Conservation (phyloP, 2,113 vertebrate species). For the Colossoma macropomum region DNA sequence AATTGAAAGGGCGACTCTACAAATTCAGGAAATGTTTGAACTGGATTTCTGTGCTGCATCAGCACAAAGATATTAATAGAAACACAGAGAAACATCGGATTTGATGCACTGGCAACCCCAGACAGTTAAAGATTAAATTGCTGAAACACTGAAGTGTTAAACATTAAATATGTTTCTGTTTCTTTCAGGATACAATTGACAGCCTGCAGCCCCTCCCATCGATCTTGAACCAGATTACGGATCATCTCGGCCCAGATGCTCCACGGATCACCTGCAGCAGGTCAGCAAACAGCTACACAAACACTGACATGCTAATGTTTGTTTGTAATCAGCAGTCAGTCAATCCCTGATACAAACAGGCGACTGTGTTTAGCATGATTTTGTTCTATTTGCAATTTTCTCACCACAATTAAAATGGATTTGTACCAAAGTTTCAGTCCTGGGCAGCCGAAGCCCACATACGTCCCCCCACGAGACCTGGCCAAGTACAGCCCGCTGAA, state of each 20-base stretch:
- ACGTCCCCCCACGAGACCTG: slow-evolving; percentile 83
- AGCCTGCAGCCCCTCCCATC: slow-evolving; percentile 87
- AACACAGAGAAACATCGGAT: no score
- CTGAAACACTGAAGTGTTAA: no score
- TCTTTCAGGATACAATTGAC: slow-evolving; percentile 80
- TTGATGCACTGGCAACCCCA: no score
- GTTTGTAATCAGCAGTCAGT: no score
- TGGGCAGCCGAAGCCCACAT: slow-evolving; percentile 76
- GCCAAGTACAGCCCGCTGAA: slow-evolving; percentile 84
- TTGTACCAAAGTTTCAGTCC: slow-evolving; percentile 60
- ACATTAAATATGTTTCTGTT: slow-evolving; percentile 2
- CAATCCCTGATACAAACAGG: no score
- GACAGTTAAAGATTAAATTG: no score
- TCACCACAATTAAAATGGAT: neutral
- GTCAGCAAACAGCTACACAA: slow-evolving; percentile 40
- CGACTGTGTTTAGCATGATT: no score
- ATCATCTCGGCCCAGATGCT: slow-evolving; percentile 69
- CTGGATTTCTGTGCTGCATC: no score
- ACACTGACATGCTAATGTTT: no score
- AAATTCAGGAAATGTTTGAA: no score
- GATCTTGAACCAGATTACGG: slow-evolving; percentile 88
- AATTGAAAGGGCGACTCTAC: no score
- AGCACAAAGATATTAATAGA: no score
- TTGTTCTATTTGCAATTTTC: neutral
- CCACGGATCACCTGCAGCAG: slow-evolving; percentile 67